Evolutionary conservation across 2,113 vertebrate species (phyloP), one percentile per base, ranked within the genome.

Genomic region (Hoplias malabaricus): DNA sequence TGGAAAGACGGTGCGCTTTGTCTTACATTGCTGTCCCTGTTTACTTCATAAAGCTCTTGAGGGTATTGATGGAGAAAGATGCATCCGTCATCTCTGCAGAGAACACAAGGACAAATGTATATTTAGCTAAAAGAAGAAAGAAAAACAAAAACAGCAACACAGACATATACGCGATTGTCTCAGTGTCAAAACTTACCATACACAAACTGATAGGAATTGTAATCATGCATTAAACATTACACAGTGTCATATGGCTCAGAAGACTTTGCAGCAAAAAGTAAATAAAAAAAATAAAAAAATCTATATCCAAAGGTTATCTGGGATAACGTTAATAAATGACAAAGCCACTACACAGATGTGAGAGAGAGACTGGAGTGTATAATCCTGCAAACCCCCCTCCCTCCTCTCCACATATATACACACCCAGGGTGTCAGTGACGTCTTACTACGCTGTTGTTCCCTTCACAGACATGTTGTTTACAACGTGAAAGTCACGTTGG

Each of bases 1-100:
- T 82, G 89, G 91, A 89, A 88, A 91, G 91, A 87, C 88, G 88
- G 91, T 93, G 92, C 90, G 89, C 91, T 87, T 88, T 89, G 85
- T 80, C 85, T 84, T 83, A 86, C 84, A 87, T 88, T 86, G 89
- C 89, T 76, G 82, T 84, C 91, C 91, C 90, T 88, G 90, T 92
- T 91, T 90, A 90, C 90, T 93, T 90, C 93, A 88, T 85, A 86
- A 90, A 93, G 87, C 89, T 87, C 85, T 84, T 85, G 89, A 71
- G 87, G 89, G 90, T 87, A 88, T 89, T 88, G 87, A 91, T 81
- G 87, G 86, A 87, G 80, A 88, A 93, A 90, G 85, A 90, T 93
- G 92, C 91, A 92, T 85, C 90, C 88, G 87, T 88, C 67, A 77
- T 62, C 86, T 90, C 94, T 96, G 93, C 75, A 82, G 85, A 82